A percentile compares a stretch with the other conserved stretches of the same genome.
phyloP scores from a whole-genome alignment of 2,888 invertebrate species.

The Netelia virgata region DNA sequence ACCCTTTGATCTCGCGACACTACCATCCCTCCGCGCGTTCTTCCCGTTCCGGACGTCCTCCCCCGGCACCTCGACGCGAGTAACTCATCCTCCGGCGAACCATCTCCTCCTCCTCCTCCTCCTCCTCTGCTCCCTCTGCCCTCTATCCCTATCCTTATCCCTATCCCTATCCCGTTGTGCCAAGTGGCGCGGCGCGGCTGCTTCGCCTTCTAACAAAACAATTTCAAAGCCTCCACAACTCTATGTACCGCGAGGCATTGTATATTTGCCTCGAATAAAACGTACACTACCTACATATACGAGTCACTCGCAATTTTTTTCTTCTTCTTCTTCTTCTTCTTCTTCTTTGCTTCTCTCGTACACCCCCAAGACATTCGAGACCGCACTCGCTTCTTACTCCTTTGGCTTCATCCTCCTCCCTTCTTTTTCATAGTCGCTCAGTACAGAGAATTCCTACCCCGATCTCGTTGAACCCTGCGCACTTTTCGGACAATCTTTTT shows the following conservation, averaged over 20 bases:
- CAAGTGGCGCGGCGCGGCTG: slow-evolving; percentile 48
- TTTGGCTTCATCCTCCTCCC: neutral
- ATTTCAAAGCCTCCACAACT: slow-evolving; percentile 62
- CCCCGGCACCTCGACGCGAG: slow-evolving; percentile 66
- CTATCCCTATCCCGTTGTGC: neutral
- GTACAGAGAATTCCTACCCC: neutral
- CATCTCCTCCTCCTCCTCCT: slow-evolving; percentile 1
- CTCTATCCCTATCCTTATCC: neutral
- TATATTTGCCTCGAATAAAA: slow-evolving; percentile 66
- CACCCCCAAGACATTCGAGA: slow-evolving; percentile 10
- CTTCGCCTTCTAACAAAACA: slow-evolving; percentile 64
- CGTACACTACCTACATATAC: slow-evolving; percentile 9
- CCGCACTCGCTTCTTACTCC: neutral
- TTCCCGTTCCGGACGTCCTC: slow-evolving; percentile 69
- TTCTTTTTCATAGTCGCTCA: neutral
- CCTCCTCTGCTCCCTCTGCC: slow-evolving; percentile 6
- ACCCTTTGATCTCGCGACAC: slow-evolving; percentile 77
- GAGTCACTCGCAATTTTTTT: slow-evolving; percentile 13
- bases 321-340: neutral
- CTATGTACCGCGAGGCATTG: slow-evolving; percentile 61
- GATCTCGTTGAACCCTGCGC: neutral
- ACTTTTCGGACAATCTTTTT: neutral
- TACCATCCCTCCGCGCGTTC: slow-evolving; percentile 59
- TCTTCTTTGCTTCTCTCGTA: too few species aligned
- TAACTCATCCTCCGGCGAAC: slow-evolving; percentile 66